phyloP scores from a whole-genome alignment of 2,113 vertebrate species.

The Aepyceros melampus region DNA sequence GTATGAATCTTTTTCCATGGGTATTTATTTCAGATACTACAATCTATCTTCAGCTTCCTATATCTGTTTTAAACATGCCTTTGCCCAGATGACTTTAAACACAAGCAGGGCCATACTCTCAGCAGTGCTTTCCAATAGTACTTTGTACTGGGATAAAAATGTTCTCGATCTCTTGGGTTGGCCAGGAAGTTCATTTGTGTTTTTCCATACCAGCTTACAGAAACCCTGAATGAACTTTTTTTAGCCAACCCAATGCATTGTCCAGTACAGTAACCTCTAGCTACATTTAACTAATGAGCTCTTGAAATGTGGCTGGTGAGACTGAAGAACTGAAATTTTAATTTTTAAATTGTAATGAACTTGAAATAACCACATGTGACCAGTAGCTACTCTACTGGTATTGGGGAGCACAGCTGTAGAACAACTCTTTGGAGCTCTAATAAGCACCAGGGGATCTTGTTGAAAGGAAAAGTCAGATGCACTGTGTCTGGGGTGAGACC shows the following conservation, averaged over 20 bases:
- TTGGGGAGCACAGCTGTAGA: neutral
- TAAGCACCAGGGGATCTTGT: neutral
- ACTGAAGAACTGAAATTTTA: neutral
- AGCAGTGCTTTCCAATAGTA: neutral
- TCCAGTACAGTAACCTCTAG: neutral
- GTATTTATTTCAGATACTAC: slow-evolving; percentile 9
- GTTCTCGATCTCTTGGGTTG: neutral
- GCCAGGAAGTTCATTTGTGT: neutral
- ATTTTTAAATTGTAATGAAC: neutral
- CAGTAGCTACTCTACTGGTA: neutral
- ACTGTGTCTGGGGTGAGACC: neutral
- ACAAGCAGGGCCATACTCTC: neutral
- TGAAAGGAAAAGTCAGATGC: neutral
- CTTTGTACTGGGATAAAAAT: neutral
- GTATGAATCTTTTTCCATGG: neutral
- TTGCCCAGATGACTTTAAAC: slow-evolving; percentile 24
- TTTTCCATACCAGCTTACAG: neutral
- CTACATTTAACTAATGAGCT: neutral
- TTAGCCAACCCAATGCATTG: neutral
- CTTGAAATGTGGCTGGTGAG: neutral
- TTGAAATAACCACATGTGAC: neutral
- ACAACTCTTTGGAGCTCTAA: neutral
- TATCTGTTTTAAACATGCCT: slow-evolving; percentile 25
- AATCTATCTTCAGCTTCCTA: slow-evolving; percentile 5
- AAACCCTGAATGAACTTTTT: neutral